Conservation (phyloP, 2,797 vertebrate genomes). For the Discoglossus pictus region DNA sequence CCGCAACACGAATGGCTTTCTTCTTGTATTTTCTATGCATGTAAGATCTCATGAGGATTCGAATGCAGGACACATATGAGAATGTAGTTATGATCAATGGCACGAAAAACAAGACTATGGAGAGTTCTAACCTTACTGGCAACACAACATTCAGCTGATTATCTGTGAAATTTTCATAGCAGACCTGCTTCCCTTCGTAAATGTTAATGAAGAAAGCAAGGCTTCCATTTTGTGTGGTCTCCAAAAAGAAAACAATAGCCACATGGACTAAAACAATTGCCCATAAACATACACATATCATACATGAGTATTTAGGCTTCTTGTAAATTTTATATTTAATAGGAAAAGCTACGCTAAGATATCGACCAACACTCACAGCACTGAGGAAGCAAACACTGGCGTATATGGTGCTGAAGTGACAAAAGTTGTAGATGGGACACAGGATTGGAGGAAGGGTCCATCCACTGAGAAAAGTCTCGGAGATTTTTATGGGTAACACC, state of each 20-base stretch:
- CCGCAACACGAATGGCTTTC: slow-evolving; percentile 74
- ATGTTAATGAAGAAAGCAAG: slow-evolving; percentile 64
- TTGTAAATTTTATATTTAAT: slow-evolving; percentile 80
- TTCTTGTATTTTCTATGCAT: slow-evolving; percentile 74
- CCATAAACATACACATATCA: slow-evolving; percentile 77
- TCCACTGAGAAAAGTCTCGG: slow-evolving; percentile 67
- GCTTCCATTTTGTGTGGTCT: slow-evolving; percentile 57
- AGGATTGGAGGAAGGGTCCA: slow-evolving; percentile 73
- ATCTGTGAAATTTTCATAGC: slow-evolving; percentile 75
- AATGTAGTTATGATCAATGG: slow-evolving; percentile 74
- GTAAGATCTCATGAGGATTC: slow-evolving; percentile 73
- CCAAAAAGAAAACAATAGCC: slow-evolving; percentile 66
- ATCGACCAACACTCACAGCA: slow-evolving; percentile 77
- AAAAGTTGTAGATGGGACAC: slow-evolving; percentile 76
- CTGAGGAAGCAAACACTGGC: slow-evolving; percentile 80
- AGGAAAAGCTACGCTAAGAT: slow-evolving; percentile 83
- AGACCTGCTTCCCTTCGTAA: slow-evolving; percentile 58
- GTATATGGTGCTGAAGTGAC: slow-evolving; percentile 77
- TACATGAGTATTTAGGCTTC: slow-evolving; percentile 75
- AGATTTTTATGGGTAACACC: slow-evolving; percentile 77
- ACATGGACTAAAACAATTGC: slow-evolving; percentile 74
- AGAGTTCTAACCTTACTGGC: slow-evolving; percentile 81
- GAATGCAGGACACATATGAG: slow-evolving; percentile 78
- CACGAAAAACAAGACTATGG: slow-evolving; percentile 74
- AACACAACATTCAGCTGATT: slow-evolving; percentile 68